Evolutionary conservation across 2,113 vertebrate genomes (phyloP), one percentile per base, ranked within the genome.

Genomic region (Oxygymnocypris stewartii): DNA sequence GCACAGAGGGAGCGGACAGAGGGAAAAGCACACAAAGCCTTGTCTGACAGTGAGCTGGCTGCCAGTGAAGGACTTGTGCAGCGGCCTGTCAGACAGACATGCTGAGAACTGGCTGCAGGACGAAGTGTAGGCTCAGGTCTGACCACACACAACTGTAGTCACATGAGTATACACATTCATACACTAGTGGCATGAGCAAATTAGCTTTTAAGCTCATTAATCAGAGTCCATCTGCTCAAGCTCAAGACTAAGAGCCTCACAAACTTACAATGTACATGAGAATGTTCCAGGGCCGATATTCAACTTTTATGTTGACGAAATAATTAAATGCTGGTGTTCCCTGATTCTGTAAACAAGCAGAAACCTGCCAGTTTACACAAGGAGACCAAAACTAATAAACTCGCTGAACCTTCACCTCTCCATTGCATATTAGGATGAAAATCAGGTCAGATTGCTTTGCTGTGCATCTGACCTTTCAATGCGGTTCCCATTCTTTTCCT

Each of bases 1-100:
- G 44, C 59, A 79, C 6, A 57, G 47, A 65, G 69, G 78, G 79
- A 84, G 25, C 59, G 61, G 54, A 37, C 8, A 65, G 81, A 85
- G 65, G 25, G 74, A 86, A 51, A 85, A 51, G 49, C 35, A 63
- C 23, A 87, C 49, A 51, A 54, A 78, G 47, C 76, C 49, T 47
- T 35, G 23, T 35, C 85, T 86, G 82, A 84, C 86, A 75, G 83
- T 82, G 85, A 90, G 54, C 85, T 91, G 89, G 88, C 88, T 78
- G 84, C 57, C 20, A 63, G 35, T 85, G 85, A 84, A 63, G 85
- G 86, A 84, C 59, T 35, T 82, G 88, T 35, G 61, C 76, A 28
- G 61, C 37, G 63, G 83, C 40, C 54, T 51, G 28, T 67, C 28
- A 88, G 76, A 31, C 79, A 80, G 57, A 73, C 89, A 80, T 86